phyloP scores from a whole-genome alignment of 2,888 invertebrate species.

The Mylabris sibirica region DNA sequence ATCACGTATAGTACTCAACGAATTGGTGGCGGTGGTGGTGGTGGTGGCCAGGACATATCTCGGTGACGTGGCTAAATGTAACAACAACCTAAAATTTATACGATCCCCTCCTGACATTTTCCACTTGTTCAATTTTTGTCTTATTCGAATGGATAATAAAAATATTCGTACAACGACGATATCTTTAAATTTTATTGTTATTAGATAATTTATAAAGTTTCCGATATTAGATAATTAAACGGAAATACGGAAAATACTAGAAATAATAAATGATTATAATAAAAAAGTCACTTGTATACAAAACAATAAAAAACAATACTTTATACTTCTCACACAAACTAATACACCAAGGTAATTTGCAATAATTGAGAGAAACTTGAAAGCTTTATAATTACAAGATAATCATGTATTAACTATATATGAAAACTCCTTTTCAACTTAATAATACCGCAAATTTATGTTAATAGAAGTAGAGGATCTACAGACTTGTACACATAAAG shows the following conservation, averaged over 20 bases:
- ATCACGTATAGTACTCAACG: conserved; percentile 50
- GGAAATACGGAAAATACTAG: conserved; percentile 14
- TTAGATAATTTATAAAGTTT: conserved; percentile 29
- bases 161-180: conserved; percentile 37
- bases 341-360: not conserved
- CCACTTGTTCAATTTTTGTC: conserved; percentile 23
- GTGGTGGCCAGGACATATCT: conserved; percentile 54
- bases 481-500: conserved; percentile 18
- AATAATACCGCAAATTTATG: conserved; percentile 16
- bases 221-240: conserved; percentile 22
- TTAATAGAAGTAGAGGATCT: not conserved
- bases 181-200: conserved; percentile 27
- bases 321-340: not conserved
- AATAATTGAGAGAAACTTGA: not conserved
- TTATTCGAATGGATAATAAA: conserved; percentile 41
- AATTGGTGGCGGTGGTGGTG: too few species aligned
- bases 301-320: not conserved
- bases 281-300: too few species aligned
- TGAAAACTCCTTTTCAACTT: not conserved
- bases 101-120: conserved; percentile 51
- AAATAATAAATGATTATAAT: not conserved
- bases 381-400: not conserved
- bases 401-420: not conserved
- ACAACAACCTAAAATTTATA: conserved; percentile 53
- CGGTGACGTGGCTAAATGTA: conserved; percentile 56